Conservation (phyloP, 2,113 vertebrate species). For the Tauraco erythrolophus region DNA sequence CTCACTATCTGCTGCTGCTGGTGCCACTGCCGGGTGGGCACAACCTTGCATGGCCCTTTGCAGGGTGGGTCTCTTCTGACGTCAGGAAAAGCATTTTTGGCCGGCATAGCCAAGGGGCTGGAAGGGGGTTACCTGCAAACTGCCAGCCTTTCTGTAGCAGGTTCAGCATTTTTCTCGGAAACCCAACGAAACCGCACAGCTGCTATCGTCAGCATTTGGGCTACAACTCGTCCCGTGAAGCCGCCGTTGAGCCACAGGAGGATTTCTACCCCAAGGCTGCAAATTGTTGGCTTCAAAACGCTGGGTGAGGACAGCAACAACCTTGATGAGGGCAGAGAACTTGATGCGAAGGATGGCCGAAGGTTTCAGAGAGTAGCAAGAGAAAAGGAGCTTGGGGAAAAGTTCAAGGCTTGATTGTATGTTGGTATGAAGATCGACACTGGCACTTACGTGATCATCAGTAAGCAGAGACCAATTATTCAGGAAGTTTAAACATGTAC, state of each 20-base stretch:
- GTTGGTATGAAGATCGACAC: not conserved
- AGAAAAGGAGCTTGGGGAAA: not conserved
- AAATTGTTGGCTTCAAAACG: not conserved
- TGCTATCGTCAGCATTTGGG: not conserved
- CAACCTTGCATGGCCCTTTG: accelerated
- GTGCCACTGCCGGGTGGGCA: not conserved
- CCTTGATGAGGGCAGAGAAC: not conserved
- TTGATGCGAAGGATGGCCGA: not conserved
- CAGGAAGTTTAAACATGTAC: not conserved
- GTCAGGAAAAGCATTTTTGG: not conserved
- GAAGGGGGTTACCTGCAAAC: not conserved
- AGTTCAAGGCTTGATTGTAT: not conserved
- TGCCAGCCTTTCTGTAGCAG: not conserved
- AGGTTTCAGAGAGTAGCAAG: not conserved
- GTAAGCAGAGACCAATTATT: not conserved
- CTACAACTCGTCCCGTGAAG: not conserved
- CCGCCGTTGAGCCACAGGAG: not conserved
- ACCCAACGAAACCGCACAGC: accelerated
- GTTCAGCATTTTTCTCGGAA: not conserved
- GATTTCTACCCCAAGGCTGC: not conserved
- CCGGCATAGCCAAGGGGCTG: not conserved
- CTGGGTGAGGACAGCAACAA: not conserved
- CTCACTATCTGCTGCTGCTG: not conserved
- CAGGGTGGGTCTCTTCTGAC: not conserved
- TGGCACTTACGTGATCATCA: not conserved